phyloP scores from a whole-genome alignment of 37 sponge, comb jelly and placozoan genomes.

The Amphimedon queenslandica region DNA sequence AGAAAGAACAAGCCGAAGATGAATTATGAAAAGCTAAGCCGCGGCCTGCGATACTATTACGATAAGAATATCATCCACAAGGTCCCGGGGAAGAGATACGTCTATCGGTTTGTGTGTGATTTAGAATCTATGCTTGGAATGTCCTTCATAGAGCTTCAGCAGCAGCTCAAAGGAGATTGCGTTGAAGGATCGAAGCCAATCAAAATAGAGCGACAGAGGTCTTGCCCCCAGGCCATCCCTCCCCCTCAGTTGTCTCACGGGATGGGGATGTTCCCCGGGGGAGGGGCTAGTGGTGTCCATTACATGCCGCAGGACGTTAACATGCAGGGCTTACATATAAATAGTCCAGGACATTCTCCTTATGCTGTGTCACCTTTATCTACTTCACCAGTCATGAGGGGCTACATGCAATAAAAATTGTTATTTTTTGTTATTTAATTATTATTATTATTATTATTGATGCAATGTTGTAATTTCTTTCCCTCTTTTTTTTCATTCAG shows the following conservation, averaged over 20 bases:
- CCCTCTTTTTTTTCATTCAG: too few species aligned
- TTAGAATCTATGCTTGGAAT: conserved; percentile 87
- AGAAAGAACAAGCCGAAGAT: conserved; percentile 97
- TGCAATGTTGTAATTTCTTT: not conserved
- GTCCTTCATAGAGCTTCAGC: conserved; percentile 79
- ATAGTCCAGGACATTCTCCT: conserved; percentile 45
- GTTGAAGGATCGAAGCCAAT: conserved; percentile 30
- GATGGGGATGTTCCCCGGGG: not conserved
- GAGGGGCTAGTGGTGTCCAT: not conserved
- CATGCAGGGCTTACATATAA: conserved; percentile 46
- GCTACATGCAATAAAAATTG: conserved; percentile 34
- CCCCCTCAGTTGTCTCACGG: too few species aligned
- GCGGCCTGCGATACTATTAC: conserved; percentile 97
- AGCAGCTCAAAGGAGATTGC: conserved; percentile 52
- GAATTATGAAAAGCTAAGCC: conserved; percentile 81
- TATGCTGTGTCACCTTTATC: conserved; percentile 58
- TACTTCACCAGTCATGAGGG: conserved; percentile 34
- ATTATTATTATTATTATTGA: not conserved
- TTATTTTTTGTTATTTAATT: not conserved
- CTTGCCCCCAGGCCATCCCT: not conserved
- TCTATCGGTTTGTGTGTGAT: conserved; percentile 94
- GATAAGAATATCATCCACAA: conserved; percentile 99
- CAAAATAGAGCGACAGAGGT: conserved; percentile 55
- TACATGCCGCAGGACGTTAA: conserved; percentile 20
- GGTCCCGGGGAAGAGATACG: conserved; percentile 95